A percentile compares a stretch with the other conserved stretches of the same genome.
phyloP scores from a whole-genome alignment of 1,140 invertebrate species.

The Dinoponera quadriceps region DNA sequence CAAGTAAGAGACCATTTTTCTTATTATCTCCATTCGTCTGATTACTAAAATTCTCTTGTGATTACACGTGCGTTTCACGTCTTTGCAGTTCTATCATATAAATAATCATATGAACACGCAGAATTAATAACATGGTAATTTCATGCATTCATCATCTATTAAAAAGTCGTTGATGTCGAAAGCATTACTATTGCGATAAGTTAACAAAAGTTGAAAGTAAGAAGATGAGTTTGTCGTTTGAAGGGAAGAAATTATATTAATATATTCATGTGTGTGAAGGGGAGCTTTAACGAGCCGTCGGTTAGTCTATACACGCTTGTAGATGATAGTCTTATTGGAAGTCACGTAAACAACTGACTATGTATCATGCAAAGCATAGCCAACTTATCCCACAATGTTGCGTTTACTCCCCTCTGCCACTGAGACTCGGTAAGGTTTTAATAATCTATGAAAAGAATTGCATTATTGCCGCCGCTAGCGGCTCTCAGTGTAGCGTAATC shows the following conservation, averaged over 20 bases:
- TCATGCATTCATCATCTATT: constrained; percentile 21
- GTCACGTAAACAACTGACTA: neutral
- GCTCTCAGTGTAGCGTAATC: neutral
- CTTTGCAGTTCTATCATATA: neutral
- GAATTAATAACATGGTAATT: constrained; percentile 2
- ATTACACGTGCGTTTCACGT: too few relatives aligned
- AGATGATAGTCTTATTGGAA: constrained; percentile 33
- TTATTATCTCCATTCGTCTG: neutral
- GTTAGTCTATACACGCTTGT: constrained; percentile 38
- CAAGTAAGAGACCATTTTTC: neutral
- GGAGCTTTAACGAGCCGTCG: constrained; percentile 4
- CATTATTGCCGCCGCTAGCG: neutral
- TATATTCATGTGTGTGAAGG: constrained; percentile 6
- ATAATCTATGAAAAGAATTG: constrained; percentile 47
- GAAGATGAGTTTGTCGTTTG: too few relatives aligned
- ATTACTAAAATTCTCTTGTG: too few relatives aligned
- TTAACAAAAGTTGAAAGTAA: constrained; percentile 28
- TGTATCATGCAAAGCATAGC: neutral
- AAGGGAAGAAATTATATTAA: neutral
- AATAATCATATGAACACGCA: neutral
- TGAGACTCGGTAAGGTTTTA: constrained; percentile 44
- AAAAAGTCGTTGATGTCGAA: constrained; percentile 19
- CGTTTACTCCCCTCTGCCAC: neutral
- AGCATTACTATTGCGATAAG: constrained; percentile 17
- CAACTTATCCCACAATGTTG: constrained; percentile 28